Evolutionary conservation across 2,797 vertebrate species (phyloP), one percentile per base, ranked within the genome.

Genomic region (Pyrocephalus nanus): DNA sequence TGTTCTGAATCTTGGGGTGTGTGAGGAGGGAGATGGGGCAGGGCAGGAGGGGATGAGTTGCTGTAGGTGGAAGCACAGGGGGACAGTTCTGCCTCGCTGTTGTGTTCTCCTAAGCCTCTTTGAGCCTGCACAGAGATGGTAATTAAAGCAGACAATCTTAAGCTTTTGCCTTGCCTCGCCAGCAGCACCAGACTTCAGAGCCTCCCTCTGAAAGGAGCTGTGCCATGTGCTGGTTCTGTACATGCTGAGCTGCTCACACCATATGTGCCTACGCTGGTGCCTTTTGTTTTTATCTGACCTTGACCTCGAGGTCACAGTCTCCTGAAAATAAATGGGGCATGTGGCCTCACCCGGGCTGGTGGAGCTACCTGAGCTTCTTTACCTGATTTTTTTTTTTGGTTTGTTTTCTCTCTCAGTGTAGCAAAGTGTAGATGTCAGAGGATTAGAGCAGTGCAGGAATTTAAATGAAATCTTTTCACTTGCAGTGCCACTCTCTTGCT

Each of bases 61-160:
- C 92, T 85, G 83, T 71, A 67, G 93, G 91, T 92, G 77, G 88
- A 62, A 61, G 71, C 23, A 5, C 20, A 57, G 66, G 81, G 76
- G 71, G 85, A 82, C 65, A 87, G n/a, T 67, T 91, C 64, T 86
- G 70, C 66, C 48, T 81, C 27, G 0, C 66, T 85, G 36, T 75
- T 94, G 76, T 85, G 11, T 69, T 93, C 69, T 69, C 80, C 32
- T 97, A 94, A 98, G 95, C 96, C 76, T 22, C 96, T 97, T 85
- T 93, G 76, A 73, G 82, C 83, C 29, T 57, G 50, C 70, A 88
- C 88, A 40, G 80, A 88, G 91, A 92, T 38, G 23, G 34, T 97
- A 89, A 97, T 88, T 96, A 81, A 92, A 80, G 40, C 10, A 16
- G 96, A 93, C 82, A 81, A 50, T 95, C 80, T 73, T 86, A 78